Evolutionary conservation across 1,140 invertebrate genomes (phyloP).

Genomic region (Drusus annulatus): DNA sequence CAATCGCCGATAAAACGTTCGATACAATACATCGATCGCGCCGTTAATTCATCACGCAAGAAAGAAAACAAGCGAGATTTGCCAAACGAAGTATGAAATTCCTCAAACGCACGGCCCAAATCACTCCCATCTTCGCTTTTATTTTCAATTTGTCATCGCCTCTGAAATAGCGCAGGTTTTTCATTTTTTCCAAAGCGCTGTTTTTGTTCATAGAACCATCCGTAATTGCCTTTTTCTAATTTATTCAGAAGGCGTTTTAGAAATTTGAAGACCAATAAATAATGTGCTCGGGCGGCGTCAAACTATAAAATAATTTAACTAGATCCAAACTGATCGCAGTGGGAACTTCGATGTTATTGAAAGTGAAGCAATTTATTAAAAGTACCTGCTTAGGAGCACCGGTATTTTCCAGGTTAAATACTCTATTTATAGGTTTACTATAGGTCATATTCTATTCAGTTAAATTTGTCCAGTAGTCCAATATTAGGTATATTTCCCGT

Average conservation of each 20-base stretch:
- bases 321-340: too few relatives aligned
- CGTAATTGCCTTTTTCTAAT: constrained; percentile 19
- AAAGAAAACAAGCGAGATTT: constrained; percentile 31
- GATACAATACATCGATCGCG: too few relatives aligned
- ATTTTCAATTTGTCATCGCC: constrained; percentile 30
- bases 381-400: too few relatives aligned
- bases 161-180: background rate
- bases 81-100: constrained; percentile 25
- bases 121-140: constrained; percentile 22
- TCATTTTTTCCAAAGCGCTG: background rate
- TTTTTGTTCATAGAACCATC: constrained; percentile 1
- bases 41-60: constrained; percentile 15
- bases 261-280: constrained; percentile 20
- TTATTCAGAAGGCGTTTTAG: constrained; percentile 22
- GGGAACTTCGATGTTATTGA: too few relatives aligned
- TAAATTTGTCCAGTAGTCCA: too few relatives aligned
- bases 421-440: too few relatives aligned
- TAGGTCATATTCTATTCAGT: too few relatives aligned
- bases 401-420: too few relatives aligned
- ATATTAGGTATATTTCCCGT: too few relatives aligned
- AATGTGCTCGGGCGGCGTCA: background rate
- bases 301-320: too few relatives aligned
- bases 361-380: too few relatives aligned
- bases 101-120: constrained; percentile 5
- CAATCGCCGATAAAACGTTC: too few relatives aligned